Evolutionary conservation across 2,888 invertebrate species (phyloP), one percentile per base, ranked within the genome.

Genomic region (Yponomeuta sedellus): DNA sequence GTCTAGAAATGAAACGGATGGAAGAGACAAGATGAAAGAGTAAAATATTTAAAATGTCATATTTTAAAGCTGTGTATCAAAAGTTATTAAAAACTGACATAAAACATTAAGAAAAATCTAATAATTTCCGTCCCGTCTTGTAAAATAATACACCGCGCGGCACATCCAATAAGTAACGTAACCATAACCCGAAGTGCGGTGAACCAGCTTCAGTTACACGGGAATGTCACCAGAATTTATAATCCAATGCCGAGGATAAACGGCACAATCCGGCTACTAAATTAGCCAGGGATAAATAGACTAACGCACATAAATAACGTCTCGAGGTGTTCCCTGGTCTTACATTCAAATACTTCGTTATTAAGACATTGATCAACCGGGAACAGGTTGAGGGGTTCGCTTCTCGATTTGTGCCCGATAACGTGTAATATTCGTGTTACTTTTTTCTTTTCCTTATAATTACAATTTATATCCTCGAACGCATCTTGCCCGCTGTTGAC

Each of bases 291-390:
- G 74, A 76, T 75, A 73, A 75, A 78, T 80, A 77, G 74, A 77
- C 75, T 44, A 34, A 76, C 69, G 72, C 68, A 71, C 73, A 75
- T 76, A 74, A 76, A 79, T 70, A 68, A 71, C 66, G 64, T 66
- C 40, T 67, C 75, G 74, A 70, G 69, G 72, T 72, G 73, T 72
- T 69, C 68, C 73, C 70, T 69, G 66, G 72, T 71, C 73, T 73
- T 71, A 73, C 72, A 77, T 77, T 79, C 75, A 76, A 74, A 77
- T 75, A 70, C 71, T 25, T 74, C 73, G 73, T 78, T 78, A 80
- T 82, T 75, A 78, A 82, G 79, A 81, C 79, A 79, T 82, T 78
- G 79, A 81, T 82, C 78, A 80, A 73, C 72, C 70, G 70, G 71
- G 68, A 77, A 77, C 77, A 71, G 71, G 75, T 77, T 72, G 73